Percentiles rank a stretch among this genome's conserved stretches.
These are phyloP conservation scores for Ceratitis capitata DNA, from an alignment of 1,140 invertebrate species.

Conservation along the genomic window DNA sequence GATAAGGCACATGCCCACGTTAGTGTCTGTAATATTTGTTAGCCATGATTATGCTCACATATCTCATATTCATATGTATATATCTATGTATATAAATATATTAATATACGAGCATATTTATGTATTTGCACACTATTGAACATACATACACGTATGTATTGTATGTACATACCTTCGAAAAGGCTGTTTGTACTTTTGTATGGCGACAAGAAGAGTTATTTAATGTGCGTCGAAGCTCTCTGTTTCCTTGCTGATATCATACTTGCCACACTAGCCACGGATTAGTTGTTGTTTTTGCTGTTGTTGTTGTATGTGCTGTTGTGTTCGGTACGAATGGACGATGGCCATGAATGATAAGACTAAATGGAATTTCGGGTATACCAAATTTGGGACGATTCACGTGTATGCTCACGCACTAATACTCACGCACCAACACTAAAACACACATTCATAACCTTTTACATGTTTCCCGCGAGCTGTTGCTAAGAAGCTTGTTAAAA, in stretches of 20 bases:
- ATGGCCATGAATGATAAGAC: conserved; percentile 21
- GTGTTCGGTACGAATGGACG: conserved; percentile 18
- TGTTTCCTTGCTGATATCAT: conserved; percentile 15
- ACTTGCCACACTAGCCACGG: neutral
- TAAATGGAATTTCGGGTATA: conserved; percentile 17
- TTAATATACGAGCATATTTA: neutral
- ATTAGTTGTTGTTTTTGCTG: neutral
- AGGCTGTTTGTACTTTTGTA: no score
- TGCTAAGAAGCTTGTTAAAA: neutral
- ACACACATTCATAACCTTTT: neutral
- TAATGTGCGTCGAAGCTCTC: neutral
- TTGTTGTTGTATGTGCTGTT: neutral
- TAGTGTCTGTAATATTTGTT: neutral
- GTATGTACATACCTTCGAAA: no score
- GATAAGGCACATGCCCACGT: conserved; percentile 5
- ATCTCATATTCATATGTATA: neutral
- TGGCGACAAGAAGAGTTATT: neutral
- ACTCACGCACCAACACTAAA: neutral
- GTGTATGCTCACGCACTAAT: no score
- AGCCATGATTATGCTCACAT: neutral
- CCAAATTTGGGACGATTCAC: conserved; percentile 27
- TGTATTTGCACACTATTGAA: neutral
- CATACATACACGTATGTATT: neutral
- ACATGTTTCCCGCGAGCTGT: neutral
- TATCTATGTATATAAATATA: neutral